These are phyloP conservation scores for Calameuta idolon DNA, from an alignment of 2,888 invertebrate genomes.

Conservation along the genomic window DNA sequence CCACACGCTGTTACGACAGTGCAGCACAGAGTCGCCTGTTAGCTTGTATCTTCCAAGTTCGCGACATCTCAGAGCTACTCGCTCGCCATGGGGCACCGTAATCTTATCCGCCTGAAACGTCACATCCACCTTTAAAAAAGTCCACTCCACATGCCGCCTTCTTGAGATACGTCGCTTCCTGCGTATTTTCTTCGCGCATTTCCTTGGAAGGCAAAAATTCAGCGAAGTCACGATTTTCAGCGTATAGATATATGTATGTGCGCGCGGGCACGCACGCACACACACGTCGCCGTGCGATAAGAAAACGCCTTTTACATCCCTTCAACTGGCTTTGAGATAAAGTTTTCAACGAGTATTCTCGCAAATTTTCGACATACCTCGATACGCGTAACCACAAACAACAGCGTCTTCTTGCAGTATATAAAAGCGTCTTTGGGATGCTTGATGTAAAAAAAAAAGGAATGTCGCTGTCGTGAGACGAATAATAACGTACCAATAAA, in stretches of 20 bases:
- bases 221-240: background rate
- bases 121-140: slow-evolving; percentile 6
- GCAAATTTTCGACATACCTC: background rate
- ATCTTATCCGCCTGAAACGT: slow-evolving; percentile 60
- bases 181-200: no score
- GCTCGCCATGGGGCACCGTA: slow-evolving; percentile 78
- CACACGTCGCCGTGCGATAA: background rate
- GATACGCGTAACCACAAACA: background rate
- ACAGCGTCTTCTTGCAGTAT: background rate
- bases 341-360: background rate
- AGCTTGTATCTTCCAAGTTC: slow-evolving; percentile 88
- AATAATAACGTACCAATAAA: background rate
- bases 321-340: no score
- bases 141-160: background rate
- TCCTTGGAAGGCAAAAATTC: background rate
- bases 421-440: background rate
- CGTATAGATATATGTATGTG: background rate
- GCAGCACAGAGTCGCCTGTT: slow-evolving; percentile 80
- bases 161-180: background rate
- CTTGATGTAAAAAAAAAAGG: background rate
- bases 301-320: background rate
- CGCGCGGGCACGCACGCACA: no score
- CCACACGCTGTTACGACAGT: slow-evolving; percentile 88
- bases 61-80: slow-evolving; percentile 81
- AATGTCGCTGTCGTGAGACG: background rate